Base-by-base conservation (phyloP, 2,113 vertebrate genomes). In the Desmodus rotundus region DNA sequence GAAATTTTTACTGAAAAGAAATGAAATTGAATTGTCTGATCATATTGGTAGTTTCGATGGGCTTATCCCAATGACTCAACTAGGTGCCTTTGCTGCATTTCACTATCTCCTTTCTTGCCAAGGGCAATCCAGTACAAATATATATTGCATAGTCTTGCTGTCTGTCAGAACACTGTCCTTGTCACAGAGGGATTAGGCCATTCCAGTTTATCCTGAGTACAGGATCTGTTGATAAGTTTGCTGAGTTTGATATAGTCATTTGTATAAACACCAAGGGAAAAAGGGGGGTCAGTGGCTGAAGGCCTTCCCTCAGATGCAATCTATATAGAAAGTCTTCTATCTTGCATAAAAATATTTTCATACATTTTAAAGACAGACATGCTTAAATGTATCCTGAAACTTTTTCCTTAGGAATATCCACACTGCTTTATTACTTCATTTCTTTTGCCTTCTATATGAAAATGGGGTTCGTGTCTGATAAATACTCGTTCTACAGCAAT, bases 1-100 rank as follows among this genome's bases (percentile, higher is more conserved):
- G 93, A 91, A 88, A 91, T 90, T 97, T 92, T 77, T 90, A n/a
- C 87, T 50, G 56, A 84, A 84, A 95, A 93, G 31, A 84, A 87
- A 65, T 70, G 1, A 67, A 96, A 82, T 94, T 87, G 54, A 87
- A 90, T 94, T 95, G 84, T 97, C n/a, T 89, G 33, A 45, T 95
- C 15, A 1, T 76, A 83, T 52, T 93, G 31, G 67, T 97, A 65
- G 2, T 15, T 70, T 95, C 78, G 20, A 36, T 93, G 20, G 4
- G 56, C 65, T 26, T 41, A 41, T 47, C 50, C 2, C 0, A 47
- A 24, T 63, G 41, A 70, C 16, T 52, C 76, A 78, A 22, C 17
- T 41, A 92, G 41, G 93, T 3, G 65, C 13, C 28, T 74, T 87
- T 7, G 26, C 41, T 76, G 11, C 20, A 1, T n/a, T 74, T 80